A percentile compares a stretch with the other conserved stretches of the same genome.
Evolutionary conservation across 2,113 vertebrate species (phyloP).

Genomic region (Clarias magur): DNA sequence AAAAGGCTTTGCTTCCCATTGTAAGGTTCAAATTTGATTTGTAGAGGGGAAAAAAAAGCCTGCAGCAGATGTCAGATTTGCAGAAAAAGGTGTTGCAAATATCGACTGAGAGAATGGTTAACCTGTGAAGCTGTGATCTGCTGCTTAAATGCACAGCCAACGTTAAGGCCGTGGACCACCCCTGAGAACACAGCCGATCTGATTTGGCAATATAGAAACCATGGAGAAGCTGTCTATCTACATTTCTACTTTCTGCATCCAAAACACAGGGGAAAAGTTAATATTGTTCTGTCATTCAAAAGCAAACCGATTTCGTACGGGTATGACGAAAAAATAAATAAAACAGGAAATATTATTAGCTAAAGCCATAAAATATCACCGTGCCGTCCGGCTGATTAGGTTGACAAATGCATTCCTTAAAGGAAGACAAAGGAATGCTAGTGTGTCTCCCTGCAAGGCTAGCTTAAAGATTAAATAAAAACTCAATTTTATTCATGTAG

Average conservation of each 20-base stretch:
- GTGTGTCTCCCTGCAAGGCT: not conserved
- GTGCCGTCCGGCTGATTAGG: not conserved
- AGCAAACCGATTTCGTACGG: not conserved
- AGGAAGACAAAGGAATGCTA: not conserved
- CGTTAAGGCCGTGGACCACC: not conserved
- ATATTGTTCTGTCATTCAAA: conserved; percentile 24
- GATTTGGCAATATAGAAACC: not conserved
- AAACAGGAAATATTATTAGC: not conserved
- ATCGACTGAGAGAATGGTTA: not conserved
- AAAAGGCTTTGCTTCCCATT: not conserved
- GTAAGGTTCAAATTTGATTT: conserved; percentile 28
- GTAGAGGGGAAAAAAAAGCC: not conserved
- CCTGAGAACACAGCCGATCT: not conserved
- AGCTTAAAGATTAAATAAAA: not conserved
- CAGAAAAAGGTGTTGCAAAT: not conserved
- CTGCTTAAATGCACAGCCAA: not conserved
- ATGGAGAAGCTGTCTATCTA: not conserved
- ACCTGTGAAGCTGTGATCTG: not conserved
- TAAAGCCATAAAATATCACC: not conserved
- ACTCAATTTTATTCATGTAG: not conserved
- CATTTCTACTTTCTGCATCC: not conserved
- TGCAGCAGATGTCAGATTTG: conserved; percentile 24
- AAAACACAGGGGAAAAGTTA: not conserved
- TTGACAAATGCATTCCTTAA: conserved; percentile 9
- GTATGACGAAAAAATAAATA: not conserved